phyloP scores from a whole-genome alignment of 1,140 invertebrate species.

The Nephotettix cincticeps region DNA sequence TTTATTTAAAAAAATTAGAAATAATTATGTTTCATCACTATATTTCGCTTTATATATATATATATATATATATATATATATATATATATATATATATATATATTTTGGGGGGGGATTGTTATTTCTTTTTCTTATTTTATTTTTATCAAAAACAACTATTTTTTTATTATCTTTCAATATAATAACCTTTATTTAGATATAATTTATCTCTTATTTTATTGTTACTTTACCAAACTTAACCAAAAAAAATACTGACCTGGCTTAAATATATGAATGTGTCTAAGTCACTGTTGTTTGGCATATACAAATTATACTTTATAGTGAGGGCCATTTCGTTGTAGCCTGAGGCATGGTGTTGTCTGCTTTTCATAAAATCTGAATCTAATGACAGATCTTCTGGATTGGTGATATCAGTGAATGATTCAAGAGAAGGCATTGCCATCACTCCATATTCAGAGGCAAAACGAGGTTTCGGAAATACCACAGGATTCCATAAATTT shows the following conservation, averaged over 20 bases:
- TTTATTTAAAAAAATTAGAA: too few relatives aligned
- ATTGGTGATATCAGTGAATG: conserved; percentile 57
- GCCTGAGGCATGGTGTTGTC: conserved; percentile 81
- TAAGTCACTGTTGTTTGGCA: conserved; percentile 41
- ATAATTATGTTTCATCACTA: too few relatives aligned
- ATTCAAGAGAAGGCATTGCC: conserved; percentile 71
- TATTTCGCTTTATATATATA: too few relatives aligned
- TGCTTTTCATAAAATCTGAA: conserved; percentile 65
- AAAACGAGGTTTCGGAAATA: conserved; percentile 81
- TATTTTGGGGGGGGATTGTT: too few relatives aligned
- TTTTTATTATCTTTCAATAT: too few relatives aligned
- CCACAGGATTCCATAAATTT: conserved; percentile 77
- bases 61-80: too few relatives aligned
- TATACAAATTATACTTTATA: conserved; percentile 31
- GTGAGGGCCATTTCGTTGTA: conserved; percentile 55
- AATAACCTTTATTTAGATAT: too few relatives aligned
- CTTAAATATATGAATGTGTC: conserved; percentile 68
- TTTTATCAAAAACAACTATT: too few relatives aligned
- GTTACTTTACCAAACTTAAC: too few relatives aligned
- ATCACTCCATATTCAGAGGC: conserved; percentile 96
- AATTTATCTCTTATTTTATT: too few relatives aligned
- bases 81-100: too few relatives aligned
- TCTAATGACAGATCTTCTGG: conserved; percentile 59
- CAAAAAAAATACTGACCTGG: conserved; percentile 55
- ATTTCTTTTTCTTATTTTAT: too few relatives aligned